phyloP scores from a whole-genome alignment of 2,797 vertebrate species.

The Chloroceryle inda region DNA sequence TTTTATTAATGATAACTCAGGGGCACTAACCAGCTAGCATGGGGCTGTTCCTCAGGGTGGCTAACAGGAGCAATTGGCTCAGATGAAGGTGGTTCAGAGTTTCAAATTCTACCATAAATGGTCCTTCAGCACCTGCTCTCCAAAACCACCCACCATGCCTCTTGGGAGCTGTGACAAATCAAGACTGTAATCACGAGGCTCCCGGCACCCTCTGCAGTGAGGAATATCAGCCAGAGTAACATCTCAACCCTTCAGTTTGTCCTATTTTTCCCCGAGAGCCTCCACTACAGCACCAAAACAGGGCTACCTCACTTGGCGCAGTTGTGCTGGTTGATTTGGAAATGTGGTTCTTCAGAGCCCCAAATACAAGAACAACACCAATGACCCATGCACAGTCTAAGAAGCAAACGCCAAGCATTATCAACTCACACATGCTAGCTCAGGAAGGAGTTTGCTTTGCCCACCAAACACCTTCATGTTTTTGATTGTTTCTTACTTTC shows the following conservation, averaged over 20 bases:
- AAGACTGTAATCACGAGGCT: not conserved
- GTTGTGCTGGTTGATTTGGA: accelerated
- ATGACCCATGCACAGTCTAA: not conserved
- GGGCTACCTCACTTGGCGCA: not conserved
- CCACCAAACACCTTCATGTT: not conserved
- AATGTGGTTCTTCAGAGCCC: not conserved
- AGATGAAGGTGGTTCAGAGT: not conserved
- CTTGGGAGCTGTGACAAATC: not conserved
- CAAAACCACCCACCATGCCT: not conserved
- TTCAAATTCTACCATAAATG: not conserved
- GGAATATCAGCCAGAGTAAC: not conserved
- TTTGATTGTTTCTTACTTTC: not conserved
- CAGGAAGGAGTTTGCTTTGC: not conserved
- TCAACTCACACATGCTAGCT: not conserved
- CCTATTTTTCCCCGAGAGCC: not conserved
- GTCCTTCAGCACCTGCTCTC: not conserved
- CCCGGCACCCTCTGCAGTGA: not conserved
- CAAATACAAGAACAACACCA: not conserved
- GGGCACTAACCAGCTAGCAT: not conserved
- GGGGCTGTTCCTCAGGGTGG: not conserved
- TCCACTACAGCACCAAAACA: not conserved
- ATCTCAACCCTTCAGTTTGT: not conserved
- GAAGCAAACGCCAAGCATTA: not conserved
- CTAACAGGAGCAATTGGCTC: not conserved
- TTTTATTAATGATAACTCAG: not conserved